Conservation (phyloP, 1,140 invertebrate species). For the Hylaeus anthracinus region DNA sequence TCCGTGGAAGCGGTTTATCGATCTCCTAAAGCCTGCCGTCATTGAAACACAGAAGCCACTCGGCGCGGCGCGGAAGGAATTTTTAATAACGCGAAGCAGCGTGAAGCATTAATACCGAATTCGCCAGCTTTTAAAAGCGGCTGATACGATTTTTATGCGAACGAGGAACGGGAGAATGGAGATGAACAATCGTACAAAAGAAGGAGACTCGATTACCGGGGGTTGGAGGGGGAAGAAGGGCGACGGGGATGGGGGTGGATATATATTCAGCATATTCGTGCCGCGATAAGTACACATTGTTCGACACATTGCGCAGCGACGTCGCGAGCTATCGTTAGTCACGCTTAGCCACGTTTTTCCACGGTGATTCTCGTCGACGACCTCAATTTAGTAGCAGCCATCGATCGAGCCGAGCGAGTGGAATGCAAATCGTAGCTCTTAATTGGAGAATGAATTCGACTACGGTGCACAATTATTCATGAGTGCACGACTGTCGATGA, state of each 20-base stretch:
- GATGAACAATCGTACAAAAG: constrained; percentile 13
- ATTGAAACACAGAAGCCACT: neutral
- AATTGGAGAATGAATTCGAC: constrained; percentile 66
- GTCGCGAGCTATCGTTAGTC: constrained; percentile 47
- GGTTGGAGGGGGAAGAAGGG: too few species aligned
- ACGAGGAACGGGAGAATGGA: constrained; percentile 15
- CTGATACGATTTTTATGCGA: constrained; percentile 19
- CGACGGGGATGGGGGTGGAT: too few species aligned
- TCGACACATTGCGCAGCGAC: constrained; percentile 47
- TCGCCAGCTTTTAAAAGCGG: constrained; percentile 14
- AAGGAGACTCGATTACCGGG: neutral
- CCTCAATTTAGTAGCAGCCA: constrained; percentile 43
- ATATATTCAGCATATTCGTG: constrained; percentile 37
- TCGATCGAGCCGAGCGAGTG: constrained; percentile 54
- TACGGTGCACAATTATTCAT: constrained; percentile 59
- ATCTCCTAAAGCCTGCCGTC: neutral
- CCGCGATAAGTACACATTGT: constrained; percentile 62
- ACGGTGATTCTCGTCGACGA: constrained; percentile 47
- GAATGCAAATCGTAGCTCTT: constrained; percentile 60
- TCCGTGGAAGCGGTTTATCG: neutral
- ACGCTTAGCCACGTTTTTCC: constrained; percentile 48
- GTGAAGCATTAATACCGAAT: constrained; percentile 12
- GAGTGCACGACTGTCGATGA: constrained; percentile 25
- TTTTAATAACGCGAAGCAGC: constrained; percentile 18
- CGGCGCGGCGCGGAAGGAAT: neutral